A percentile compares a stretch with the other conserved stretches of the same genome.
These are phyloP conservation scores for Nomada fabriciana DNA, from an alignment of 2,888 invertebrate species.

Conservation along the genomic window DNA sequence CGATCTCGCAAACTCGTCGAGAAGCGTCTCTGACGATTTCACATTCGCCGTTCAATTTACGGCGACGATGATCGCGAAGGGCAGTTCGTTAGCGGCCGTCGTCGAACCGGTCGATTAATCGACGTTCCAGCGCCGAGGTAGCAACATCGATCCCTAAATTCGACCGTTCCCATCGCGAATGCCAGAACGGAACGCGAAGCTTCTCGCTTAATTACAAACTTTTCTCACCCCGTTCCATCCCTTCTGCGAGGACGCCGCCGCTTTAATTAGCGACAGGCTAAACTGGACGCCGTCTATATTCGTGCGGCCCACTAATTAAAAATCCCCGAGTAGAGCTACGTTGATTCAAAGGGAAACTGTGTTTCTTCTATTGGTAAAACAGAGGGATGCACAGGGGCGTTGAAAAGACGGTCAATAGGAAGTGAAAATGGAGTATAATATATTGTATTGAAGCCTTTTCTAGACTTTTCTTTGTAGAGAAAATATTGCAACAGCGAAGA, in stretches of 20 bases:
- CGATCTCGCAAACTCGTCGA: background rate
- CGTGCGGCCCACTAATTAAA: conserved; percentile 13
- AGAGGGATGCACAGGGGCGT: too few relatives aligned
- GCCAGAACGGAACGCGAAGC: background rate
- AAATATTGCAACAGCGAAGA: background rate
- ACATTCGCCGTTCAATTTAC: conserved; percentile 30
- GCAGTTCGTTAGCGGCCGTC: conserved; percentile 35
- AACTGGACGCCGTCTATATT: conserved; percentile 1
- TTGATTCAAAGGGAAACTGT: background rate
- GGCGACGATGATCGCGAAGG: conserved; percentile 40
- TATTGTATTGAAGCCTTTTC: too few relatives aligned
- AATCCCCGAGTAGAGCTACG: conserved; percentile 1
- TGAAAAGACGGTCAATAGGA: too few relatives aligned
- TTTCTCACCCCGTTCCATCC: background rate
- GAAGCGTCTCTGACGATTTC: background rate
- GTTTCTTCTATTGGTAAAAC: background rate
- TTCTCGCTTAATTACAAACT: conserved; percentile 25
- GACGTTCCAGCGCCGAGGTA: conserved; percentile 22
- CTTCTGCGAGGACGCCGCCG: background rate
- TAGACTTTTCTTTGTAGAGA: too few relatives aligned
- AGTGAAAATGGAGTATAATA: too few relatives aligned
- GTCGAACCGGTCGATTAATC: conserved; percentile 38
- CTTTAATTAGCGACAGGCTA: conserved; percentile 26
- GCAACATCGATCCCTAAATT: conserved; percentile 3
- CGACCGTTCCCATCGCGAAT: conserved; percentile 5